Conservation (phyloP, 2,888 invertebrate genomes). For the Hirtodrosophila confusa region DNA sequence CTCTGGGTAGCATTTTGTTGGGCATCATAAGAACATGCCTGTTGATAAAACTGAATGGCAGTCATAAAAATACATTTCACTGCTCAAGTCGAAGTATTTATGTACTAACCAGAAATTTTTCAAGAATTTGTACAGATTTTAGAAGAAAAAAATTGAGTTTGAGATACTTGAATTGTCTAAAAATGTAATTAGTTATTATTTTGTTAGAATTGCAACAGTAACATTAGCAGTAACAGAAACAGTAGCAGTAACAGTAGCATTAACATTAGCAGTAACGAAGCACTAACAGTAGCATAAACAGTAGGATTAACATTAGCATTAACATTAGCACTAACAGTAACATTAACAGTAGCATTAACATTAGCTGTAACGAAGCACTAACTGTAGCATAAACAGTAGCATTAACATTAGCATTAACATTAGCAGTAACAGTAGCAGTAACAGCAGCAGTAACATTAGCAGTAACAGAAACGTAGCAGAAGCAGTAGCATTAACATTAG, state of each 20-base stretch:
- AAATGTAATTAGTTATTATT: too few species aligned
- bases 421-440: not conserved
- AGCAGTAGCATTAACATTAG: too few species aligned
- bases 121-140: too few species aligned
- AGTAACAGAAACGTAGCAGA: not conserved
- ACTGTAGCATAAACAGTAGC: not conserved
- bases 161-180: too few species aligned
- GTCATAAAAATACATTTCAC: slow-evolving; percentile 32
- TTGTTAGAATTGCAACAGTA: too few species aligned
- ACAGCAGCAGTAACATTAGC: not conserved
- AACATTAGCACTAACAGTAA: not conserved
- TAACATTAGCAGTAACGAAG: not conserved
- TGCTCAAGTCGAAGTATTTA: slow-evolving; percentile 15
- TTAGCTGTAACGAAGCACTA: not conserved
- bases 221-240: not conserved
- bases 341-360: not conserved
- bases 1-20: slow-evolving; percentile 23
- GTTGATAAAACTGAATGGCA: slow-evolving; percentile 53
- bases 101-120: slow-evolving; percentile 11
- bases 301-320: not conserved
- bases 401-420: not conserved
- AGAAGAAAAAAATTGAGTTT: too few species aligned
- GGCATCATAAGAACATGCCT: slow-evolving; percentile 28
- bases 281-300: not conserved
- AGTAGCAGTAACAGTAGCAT: not conserved